A percentile compares a stretch with the other conserved stretches of the same genome.
phyloP scores from a whole-genome alignment of 2,113 vertebrate species.

The Neodon shergylaensis region DNA sequence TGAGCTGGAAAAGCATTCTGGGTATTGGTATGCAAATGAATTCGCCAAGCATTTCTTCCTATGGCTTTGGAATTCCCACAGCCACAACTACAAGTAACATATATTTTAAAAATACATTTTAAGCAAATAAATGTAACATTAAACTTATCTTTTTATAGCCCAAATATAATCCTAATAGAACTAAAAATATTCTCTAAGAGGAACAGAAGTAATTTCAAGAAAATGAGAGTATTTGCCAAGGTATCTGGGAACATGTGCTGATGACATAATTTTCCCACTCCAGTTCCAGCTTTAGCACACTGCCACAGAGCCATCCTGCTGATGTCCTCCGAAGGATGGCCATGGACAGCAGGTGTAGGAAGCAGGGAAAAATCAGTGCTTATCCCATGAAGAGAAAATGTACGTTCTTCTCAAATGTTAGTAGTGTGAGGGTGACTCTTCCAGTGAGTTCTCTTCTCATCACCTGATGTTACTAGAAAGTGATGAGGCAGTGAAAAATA shows the following conservation, averaged over 20 bases:
- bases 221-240: slow-evolving; percentile 27
- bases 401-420: background rate
- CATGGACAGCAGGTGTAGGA: background rate
- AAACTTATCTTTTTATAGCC: slow-evolving; percentile 47
- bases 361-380: slow-evolving; percentile 17
- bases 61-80: slow-evolving; percentile 77
- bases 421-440: slow-evolving; percentile 22
- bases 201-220: slow-evolving; percentile 52
- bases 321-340: slow-evolving; percentile 30
- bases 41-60: slow-evolving; percentile 75
- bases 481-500: slow-evolving; percentile 16
- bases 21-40: slow-evolving; percentile 79
- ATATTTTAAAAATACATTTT: slow-evolving; percentile 67
- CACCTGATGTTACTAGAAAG: slow-evolving; percentile 34
- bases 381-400: background rate
- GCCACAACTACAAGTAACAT: slow-evolving; percentile 69
- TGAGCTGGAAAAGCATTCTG: slow-evolving; percentile 81
- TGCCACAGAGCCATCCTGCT: slow-evolving; percentile 11
- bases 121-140: slow-evolving; percentile 62
- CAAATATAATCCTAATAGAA: slow-evolving; percentile 37
- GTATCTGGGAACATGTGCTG: background rate
- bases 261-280: background rate
- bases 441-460: background rate
- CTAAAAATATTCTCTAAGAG: slow-evolving; percentile 44
- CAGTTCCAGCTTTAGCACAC: background rate